Base-by-base conservation (phyloP, 2,797 vertebrate species). In the Pterois miles region DNA sequence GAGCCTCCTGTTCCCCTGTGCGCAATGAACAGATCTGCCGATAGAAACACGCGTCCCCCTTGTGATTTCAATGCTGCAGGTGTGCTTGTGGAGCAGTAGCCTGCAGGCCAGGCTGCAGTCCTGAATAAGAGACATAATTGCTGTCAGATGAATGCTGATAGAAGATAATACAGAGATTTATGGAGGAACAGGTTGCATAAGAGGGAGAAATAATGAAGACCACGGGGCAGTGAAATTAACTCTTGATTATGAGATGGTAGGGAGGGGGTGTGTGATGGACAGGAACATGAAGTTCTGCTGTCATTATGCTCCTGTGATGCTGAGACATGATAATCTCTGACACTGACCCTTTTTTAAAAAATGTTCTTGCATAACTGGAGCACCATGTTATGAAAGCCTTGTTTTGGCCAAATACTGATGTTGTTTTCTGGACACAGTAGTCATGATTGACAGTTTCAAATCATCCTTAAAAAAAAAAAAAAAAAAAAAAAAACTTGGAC, bases 151-250 rank as follows among this genome's bases (percentile, higher is more conserved):
- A 71, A 46, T 11, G 54, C 70, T 63, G 77, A 68, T 56, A 5
- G n/a, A 8, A 65, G 65, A 82, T 66, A 76, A 77, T 14, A 3
- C 57, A 68, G 29, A 62, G 54, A 82, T 31, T 38, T 67, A 62
- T 59, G 82, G 38, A 31, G 68, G 75, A 50, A 53, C 56, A 79
- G 78, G 76, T 81, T 81, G 67, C 77, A 48, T 64, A 78, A 84
- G 23, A 66, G 25, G 36, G 34, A 27, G 20, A 20, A n/a, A n/a
- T 74, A 48, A 81, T 53, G 11, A 71, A 22, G 56, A 78, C 2
- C 27, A 34, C 2, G 16, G 40, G 38, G 23, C 63, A 31, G 31
- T 16, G 59, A 64, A 29, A 25, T 29, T 27, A 25, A 50, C 60
- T 43, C 18, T 14, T 22, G 20, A 48, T 69, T 34, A 81, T 40